Base-by-base conservation (phyloP, 1,140 invertebrate species). In the Zaprionus camerounensis region DNA sequence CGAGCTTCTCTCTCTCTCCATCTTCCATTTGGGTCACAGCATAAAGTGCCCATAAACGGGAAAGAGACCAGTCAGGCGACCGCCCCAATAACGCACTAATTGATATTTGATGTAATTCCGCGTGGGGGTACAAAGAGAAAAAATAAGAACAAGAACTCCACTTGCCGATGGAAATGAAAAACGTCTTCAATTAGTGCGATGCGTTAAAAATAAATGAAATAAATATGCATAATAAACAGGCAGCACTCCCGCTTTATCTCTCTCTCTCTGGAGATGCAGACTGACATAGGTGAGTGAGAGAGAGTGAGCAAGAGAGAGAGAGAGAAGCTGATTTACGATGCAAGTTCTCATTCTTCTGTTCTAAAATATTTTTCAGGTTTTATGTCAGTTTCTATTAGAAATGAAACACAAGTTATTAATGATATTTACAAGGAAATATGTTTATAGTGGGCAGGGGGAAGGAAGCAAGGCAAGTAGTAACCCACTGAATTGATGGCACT, bases 21-120 rank as follows among this genome's bases (percentile, higher is more conserved):
- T 36, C 69, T 64, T 28, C 62, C 56, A 51, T 41, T 17, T 87
- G 80, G 83, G 75, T 81, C 84, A 87, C 46, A 75, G 69, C 36
- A 57, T 71, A 78, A 77, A 87, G 83, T 81, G 68, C n/a, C 73
- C 72, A 73, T 77, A 80, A 86, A 75, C 11, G 31, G 58, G 46
- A n/a, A 15, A 51, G 57, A 24, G 34, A 44, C 34, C 36, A 59
- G 44, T 59, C 62, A n/a, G 22, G 53, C 53, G 51, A 57, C 38
- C 64, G 22, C 28, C 62, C 26, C 69, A 73, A 77, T 74, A 77
- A 70, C 62, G 70, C 69, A 71, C 84, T 88, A 87, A 87, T 88
- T 83, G 84, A 87, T 76, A 71, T 88, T 87, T 72, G 71, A 81
- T 88, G 84, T 87, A 88, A 83, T 73, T 78, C 65, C 26, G 38